These are phyloP conservation scores for Drosophila rubida DNA, from an alignment of 2,888 invertebrate species.

Conservation along the genomic window DNA sequence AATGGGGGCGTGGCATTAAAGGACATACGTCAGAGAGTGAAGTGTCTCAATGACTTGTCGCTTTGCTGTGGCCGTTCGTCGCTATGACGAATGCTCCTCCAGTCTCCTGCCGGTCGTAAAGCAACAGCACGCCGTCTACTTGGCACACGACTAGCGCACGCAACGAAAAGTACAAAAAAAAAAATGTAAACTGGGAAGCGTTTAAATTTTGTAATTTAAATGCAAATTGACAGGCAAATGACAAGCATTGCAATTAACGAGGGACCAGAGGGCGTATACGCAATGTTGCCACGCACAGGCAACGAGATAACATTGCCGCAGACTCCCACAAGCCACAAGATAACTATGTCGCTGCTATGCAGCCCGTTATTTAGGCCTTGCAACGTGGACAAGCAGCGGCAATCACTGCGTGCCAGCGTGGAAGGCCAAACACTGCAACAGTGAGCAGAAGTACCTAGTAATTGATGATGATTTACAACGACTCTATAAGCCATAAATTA, in stretches of 20 bases:
- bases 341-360: constrained; percentile 15
- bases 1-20: constrained; percentile 19
- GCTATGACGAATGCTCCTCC: constrained; percentile 1
- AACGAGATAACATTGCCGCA: constrained; percentile 14
- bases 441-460: too few species aligned
- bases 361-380: constrained; percentile 48
- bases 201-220: constrained; percentile 82
- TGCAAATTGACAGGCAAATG: constrained; percentile 80
- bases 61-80: neutral
- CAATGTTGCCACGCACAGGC: constrained; percentile 32
- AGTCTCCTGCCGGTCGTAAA: constrained; percentile 35
- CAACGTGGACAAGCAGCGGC: constrained; percentile 16
- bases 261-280: constrained; percentile 73
- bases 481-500: too few species aligned
- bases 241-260: constrained; percentile 79
- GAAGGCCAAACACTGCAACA: neutral
- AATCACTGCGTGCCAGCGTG: neutral
- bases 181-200: constrained; percentile 37
- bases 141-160: neutral
- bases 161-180: neutral
- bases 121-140: constrained; percentile 24
- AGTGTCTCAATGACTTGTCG: constrained; percentile 35
- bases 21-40: constrained; percentile 49
- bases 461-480: too few species aligned
- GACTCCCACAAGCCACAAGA: constrained; percentile 16